phyloP scores from a whole-genome alignment of 2,113 vertebrate species.

The Pyrgilauda ruficollis region DNA sequence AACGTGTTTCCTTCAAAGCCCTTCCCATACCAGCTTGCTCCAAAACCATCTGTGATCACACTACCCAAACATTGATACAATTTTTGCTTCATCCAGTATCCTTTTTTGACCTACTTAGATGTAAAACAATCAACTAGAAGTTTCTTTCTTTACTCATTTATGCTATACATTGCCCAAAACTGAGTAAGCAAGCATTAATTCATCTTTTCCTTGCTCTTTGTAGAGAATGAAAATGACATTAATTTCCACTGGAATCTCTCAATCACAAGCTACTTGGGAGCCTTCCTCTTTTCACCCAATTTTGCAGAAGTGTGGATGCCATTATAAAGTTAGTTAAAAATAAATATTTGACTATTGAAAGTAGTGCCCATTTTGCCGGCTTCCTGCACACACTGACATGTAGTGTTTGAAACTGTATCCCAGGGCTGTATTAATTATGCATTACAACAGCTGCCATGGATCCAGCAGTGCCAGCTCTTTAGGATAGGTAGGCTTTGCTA shows the following conservation, averaged over 20 bases:
- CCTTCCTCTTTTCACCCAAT: neutral
- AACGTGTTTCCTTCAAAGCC: neutral
- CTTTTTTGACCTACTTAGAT: neutral
- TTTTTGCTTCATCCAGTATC: neutral
- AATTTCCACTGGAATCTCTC: neutral
- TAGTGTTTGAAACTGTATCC: neutral
- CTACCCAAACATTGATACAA: fast-evolving
- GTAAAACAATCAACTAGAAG: neutral
- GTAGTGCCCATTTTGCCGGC: neutral
- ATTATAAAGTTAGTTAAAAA: neutral
- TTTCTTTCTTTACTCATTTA: neutral
- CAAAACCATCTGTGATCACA: neutral
- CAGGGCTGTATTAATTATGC: slow-evolving; percentile 37
- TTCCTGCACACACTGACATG: neutral
- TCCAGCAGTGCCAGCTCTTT: neutral
- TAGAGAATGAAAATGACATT: neutral
- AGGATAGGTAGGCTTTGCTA: neutral
- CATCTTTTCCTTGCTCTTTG: neutral
- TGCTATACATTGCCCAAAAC: neutral
- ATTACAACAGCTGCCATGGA: slow-evolving; percentile 49
- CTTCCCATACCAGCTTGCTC: neutral
- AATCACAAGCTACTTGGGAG: neutral
- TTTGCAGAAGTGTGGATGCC: neutral
- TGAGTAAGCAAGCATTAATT: neutral
- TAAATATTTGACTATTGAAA: neutral